These are phyloP conservation scores for Cyphomyrus plagiostoma DNA, from an alignment of 2,113 vertebrate species.

Conservation along the genomic window DNA sequence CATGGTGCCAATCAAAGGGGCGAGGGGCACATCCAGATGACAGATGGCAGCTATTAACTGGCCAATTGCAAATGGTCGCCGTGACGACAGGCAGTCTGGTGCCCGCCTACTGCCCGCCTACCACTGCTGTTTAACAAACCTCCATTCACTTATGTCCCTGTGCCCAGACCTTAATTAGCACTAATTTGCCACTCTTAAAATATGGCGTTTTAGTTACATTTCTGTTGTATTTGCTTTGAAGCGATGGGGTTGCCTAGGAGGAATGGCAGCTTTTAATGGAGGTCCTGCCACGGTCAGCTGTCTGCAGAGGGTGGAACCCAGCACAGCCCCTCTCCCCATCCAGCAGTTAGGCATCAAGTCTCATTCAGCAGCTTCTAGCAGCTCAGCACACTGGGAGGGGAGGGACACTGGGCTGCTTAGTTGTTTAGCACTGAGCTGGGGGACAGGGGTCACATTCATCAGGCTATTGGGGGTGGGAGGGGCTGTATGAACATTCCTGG, in stretches of 20 bases:
- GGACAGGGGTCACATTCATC: background rate
- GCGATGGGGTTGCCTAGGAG: conserved; percentile 15
- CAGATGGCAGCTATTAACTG: background rate
- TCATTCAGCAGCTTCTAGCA: background rate
- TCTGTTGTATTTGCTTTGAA: conserved; percentile 25
- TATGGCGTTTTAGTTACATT: conserved; percentile 22
- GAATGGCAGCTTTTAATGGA: conserved; percentile 28
- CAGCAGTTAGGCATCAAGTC: background rate
- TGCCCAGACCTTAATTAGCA: conserved; percentile 22
- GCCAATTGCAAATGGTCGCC: conserved; percentile 7
- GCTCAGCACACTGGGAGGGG: background rate
- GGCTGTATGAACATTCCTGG: conserved; percentile 57
- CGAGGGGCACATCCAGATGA: background rate
- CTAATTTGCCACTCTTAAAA: conserved; percentile 29
- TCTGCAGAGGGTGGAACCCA: background rate
- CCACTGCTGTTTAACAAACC: conserved; percentile 9
- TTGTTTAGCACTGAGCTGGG: background rate
- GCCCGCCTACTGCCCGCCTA: conserved; percentile 5
- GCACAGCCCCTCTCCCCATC: background rate
- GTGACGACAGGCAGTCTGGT: background rate
- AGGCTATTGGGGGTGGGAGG: conserved; percentile 39
- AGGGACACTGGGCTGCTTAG: background rate
- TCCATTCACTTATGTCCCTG: conserved; percentile 11
- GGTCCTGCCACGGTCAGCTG: conserved; percentile 21
- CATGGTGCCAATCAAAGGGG: background rate